These are phyloP conservation scores for Abrostola tripartita DNA, from an alignment of 2,888 invertebrate species.

Conservation along the genomic window DNA sequence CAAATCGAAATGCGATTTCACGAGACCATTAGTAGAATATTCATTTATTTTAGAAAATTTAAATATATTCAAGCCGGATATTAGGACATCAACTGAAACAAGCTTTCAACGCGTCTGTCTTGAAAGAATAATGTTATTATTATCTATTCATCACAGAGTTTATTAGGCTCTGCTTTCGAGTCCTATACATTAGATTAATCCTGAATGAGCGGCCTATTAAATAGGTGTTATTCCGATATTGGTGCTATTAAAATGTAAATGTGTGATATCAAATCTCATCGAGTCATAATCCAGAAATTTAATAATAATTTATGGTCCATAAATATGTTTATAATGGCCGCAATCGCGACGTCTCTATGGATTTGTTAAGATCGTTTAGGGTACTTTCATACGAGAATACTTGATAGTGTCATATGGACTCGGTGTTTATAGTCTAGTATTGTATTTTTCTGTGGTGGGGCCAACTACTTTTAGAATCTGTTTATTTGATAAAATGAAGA, in stretches of 20 bases:
- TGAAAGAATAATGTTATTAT: constrained; percentile 35
- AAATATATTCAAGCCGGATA: constrained; percentile 16
- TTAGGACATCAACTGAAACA: constrained; percentile 10
- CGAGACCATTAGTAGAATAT: constrained; percentile 27
- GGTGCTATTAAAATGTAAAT: constrained; percentile 78
- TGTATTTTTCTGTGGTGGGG: background rate
- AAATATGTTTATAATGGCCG: constrained; percentile 69
- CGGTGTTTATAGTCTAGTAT: background rate
- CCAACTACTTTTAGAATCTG: too few relatives aligned
- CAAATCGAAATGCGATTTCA: constrained; percentile 48
- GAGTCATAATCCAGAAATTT: constrained; percentile 72
- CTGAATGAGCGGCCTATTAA: constrained; percentile 56
- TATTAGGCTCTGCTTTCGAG: constrained; percentile 42
- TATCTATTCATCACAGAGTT: constrained; percentile 41
- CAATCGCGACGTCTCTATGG: constrained; percentile 64
- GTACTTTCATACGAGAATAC: constrained; percentile 28
- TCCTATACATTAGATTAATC: constrained; percentile 52
- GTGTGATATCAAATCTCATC: constrained; percentile 73
- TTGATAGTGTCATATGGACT: background rate
- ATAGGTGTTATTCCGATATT: constrained; percentile 68
- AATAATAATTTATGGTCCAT: constrained; percentile 73
- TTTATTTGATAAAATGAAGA: too few relatives aligned
- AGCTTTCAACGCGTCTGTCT: constrained; percentile 6
- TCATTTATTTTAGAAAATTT: constrained; percentile 27
- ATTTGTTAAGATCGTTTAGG: constrained; percentile 48